Conservation (phyloP, 2,113 vertebrate genomes). For the Cottus gobio region DNA sequence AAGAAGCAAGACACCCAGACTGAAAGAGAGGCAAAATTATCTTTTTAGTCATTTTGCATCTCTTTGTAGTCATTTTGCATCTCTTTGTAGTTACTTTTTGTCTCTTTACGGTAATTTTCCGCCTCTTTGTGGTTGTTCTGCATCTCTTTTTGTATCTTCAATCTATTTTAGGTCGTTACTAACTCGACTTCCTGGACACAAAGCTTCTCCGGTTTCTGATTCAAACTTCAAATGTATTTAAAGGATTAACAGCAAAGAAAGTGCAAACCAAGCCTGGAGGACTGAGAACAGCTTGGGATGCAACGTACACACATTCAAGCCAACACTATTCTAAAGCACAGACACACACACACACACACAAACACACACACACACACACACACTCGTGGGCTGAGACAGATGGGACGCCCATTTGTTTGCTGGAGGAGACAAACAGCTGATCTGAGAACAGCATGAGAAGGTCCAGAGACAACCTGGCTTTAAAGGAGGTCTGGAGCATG, state of each 20-base stretch:
- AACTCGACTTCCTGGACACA: too few relatives aligned
- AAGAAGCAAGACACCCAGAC: not conserved
- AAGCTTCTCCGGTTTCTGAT: too few relatives aligned
- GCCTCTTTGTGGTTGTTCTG: too few relatives aligned
- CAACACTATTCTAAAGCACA: not conserved
- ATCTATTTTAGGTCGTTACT: too few relatives aligned
- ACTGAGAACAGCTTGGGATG: conserved; percentile 25
- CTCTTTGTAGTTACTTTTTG: not conserved
- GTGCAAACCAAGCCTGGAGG: too few relatives aligned
- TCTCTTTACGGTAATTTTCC: not conserved
- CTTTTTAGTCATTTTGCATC: not conserved
- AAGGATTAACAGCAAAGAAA: not conserved
- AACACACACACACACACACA: not conserved
- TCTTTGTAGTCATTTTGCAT: not conserved
- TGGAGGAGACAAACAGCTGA: conserved; percentile 42
- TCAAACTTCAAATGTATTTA: not conserved
- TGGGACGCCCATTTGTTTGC: conserved; percentile 51
- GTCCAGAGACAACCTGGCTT: too few relatives aligned
- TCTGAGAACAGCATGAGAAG: conserved; percentile 17
- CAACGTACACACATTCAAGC: not conserved
- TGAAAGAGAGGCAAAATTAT: not conserved
- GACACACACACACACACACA: not conserved
- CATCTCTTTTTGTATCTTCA: too few relatives aligned
- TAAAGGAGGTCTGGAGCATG: too few relatives aligned
- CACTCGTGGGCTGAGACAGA: conserved; percentile 44